A percentile compares a stretch with the other conserved stretches of the same genome.
Evolutionary conservation across 2,888 invertebrate species (phyloP).

Genomic region (Lagria hirta): DNA sequence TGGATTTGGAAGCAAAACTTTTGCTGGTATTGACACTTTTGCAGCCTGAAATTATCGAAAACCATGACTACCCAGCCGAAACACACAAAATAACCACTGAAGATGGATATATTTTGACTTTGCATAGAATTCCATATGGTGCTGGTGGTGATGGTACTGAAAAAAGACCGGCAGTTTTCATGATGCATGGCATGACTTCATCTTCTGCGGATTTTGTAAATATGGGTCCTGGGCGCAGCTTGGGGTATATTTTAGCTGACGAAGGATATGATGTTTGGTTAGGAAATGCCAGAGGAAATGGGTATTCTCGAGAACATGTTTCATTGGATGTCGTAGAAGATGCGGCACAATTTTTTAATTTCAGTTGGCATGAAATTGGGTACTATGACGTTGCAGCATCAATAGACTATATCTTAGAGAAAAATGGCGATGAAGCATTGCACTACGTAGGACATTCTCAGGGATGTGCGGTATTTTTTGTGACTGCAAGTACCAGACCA

Average conservation of each 20-base stretch:
- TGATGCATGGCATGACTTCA: conserved; percentile 32
- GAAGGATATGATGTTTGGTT: conserved; percentile 27
- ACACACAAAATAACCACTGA: conserved; percentile 25
- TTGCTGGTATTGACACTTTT: neutral
- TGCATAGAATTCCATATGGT: conserved; percentile 28
- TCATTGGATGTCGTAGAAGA: too few relatives aligned
- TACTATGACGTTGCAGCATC: conserved; percentile 73
- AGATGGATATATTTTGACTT: conserved; percentile 27
- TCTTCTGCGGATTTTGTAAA: conserved; percentile 33
- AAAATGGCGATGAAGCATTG: conserved; percentile 60
- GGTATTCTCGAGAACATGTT: conserved; percentile 19
- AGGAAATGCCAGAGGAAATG: conserved; percentile 25
- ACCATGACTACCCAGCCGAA: conserved; percentile 9
- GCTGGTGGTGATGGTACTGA: neutral
- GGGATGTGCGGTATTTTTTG: conserved; percentile 63
- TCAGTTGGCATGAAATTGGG: conserved; percentile 78
- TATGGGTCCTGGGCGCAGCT: conserved; percentile 30
- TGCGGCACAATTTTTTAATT: too few relatives aligned
- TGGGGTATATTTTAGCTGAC: conserved; percentile 29
- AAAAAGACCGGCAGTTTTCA: conserved; percentile 26
- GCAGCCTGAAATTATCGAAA: neutral
- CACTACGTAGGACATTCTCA: conserved; percentile 74
- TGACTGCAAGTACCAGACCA: conserved; percentile 59
- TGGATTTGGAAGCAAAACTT: neutral
- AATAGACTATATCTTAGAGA: conserved; percentile 65